Base-by-base conservation (phyloP, 2,888 invertebrate genomes). In the Anarsia innoxiella region DNA sequence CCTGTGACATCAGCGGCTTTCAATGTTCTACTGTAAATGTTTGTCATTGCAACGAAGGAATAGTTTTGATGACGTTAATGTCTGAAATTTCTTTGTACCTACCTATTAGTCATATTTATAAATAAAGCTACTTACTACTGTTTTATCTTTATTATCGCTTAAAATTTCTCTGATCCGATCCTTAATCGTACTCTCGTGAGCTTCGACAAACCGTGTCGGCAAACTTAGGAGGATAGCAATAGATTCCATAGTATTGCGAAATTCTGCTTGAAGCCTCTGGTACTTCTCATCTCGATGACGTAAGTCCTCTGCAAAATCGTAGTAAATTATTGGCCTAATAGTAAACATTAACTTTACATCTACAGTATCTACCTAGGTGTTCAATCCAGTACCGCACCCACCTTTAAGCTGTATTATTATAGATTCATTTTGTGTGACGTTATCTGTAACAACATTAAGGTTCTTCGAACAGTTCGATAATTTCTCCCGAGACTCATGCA, bases 101-200 rank as follows among this genome's bases (percentile, higher is more conserved):
- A n/a, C n/a, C n/a, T n/a, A n/a, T n/a, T n/a, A n/a, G n/a, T n/a
- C n/a, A n/a, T n/a, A n/a, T n/a, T n/a, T n/a, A n/a, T n/a, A n/a
- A n/a, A 25, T 9, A 9, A 9, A 16, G 6, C 10, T 37, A 69
- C 86, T 72, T 86, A 93, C 94, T 71, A 90, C 86, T 52, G 88
- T 82, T 79, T 91, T 91, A 45, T 93, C 91, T 67, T 93, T 93
- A 66, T 91, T 91, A 41, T 94, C 94, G 40, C 87, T 88, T 15
- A 93, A 74, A 29, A 93, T 86, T 68, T 94, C 93, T 11, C 93
- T 86, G 37, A 94, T 88, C 45, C 93, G 87, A 44, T 94, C 94
- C 66, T 93, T 93, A 43, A 95, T 91, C 19, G 92, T 86, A 33
- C 88, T 88, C 66, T 94, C 94, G 39, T 91, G 88, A 0, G 93